A percentile compares a stretch with the other conserved stretches of the same genome.
phyloP scores from a whole-genome alignment of 2,888 invertebrate species.

The Amiota minor region DNA sequence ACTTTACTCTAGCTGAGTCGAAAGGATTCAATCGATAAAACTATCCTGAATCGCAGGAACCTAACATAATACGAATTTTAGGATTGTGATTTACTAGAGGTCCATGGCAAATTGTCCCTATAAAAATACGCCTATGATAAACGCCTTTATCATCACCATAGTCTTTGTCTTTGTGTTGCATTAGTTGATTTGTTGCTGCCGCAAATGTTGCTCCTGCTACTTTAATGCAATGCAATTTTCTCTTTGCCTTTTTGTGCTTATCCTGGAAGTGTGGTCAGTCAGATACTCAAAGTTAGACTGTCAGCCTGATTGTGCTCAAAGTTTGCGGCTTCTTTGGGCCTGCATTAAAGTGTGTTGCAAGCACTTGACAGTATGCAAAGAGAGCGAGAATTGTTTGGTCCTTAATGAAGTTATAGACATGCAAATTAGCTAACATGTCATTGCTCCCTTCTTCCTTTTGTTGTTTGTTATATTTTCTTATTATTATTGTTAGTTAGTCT shows the following conservation, averaged over 20 bases:
- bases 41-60: too few species aligned
- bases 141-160: too few species aligned
- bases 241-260: not conserved
- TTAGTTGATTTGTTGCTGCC: slow-evolving; percentile 24
- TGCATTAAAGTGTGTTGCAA: not conserved
- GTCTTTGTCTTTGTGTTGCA: not conserved
- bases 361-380: not conserved
- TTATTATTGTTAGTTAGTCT: too few species aligned
- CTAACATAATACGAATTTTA: too few species aligned
- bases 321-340: not conserved
- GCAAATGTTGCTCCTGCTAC: slow-evolving; percentile 7
- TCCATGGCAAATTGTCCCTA: too few species aligned
- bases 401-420: slow-evolving; percentile 24
- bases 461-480: too few species aligned
- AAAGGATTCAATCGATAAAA: too few species aligned
- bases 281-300: not conserved
- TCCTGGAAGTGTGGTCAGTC: slow-evolving; percentile 4
- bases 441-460: too few species aligned
- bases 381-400: not conserved
- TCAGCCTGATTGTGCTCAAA: not conserved
- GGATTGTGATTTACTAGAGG: too few species aligned
- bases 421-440: slow-evolving; percentile 19
- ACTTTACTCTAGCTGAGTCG: too few species aligned
- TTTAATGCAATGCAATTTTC: too few species aligned
- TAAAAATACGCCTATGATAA: too few species aligned